Evolutionary conservation across 2,888 invertebrate species (phyloP).

Genomic region (Serripes groenlandicus): DNA sequence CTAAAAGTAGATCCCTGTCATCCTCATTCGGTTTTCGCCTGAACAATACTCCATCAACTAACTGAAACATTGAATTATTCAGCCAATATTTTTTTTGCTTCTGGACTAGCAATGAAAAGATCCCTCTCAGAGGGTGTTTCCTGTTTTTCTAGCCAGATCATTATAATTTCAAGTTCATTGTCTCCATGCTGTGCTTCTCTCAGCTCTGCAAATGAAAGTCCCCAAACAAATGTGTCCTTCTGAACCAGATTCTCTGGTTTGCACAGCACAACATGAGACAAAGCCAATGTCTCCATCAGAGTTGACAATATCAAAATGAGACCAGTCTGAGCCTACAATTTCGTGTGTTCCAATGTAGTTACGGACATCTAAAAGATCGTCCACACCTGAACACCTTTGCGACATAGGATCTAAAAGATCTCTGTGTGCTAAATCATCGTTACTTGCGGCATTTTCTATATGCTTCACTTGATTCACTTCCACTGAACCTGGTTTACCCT

Average conservation of each 20-base stretch:
- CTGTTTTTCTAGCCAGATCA: not conserved
- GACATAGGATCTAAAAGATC: not conserved
- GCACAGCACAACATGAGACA: not conserved
- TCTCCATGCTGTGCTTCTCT: constrained; percentile 6
- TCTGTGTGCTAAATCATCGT: not conserved
- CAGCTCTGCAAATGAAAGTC: not conserved
- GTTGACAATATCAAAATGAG: not conserved
- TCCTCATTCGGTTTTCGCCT: not conserved
- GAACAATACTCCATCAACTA: constrained; percentile 14
- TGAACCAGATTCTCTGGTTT: not conserved
- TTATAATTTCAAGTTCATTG: not conserved
- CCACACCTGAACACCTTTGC: not conserved
- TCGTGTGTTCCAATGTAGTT: too few species aligned
- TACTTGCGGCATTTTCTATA: too few species aligned
- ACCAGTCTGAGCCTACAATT: not conserved
- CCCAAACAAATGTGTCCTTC: too few species aligned
- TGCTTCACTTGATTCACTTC: not conserved
- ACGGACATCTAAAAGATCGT: too few species aligned
- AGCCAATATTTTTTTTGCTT: constrained; percentile 25
- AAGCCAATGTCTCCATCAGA: not conserved
- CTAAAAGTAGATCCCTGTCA: not conserved
- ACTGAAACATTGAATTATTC: constrained; percentile 21
- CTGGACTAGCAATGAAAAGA: constrained; percentile 1
- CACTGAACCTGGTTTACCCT: not conserved
- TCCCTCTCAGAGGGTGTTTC: not conserved